Percentiles rank a stretch among this genome's conserved stretches.
phyloP scores from a whole-genome alignment of 2,797 vertebrate species.

The Cichlasoma orientale region DNA sequence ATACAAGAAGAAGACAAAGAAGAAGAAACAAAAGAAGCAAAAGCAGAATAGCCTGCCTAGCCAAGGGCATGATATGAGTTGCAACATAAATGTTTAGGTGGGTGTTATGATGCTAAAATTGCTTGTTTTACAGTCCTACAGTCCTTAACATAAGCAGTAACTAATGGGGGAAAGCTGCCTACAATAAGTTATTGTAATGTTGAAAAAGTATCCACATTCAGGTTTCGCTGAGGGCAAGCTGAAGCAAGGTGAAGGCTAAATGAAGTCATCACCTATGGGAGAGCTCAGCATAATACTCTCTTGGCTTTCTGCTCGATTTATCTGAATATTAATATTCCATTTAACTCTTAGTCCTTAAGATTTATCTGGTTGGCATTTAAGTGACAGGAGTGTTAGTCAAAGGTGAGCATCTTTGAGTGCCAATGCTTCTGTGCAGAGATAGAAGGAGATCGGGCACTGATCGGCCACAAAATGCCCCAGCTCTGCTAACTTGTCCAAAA shows the following conservation, averaged over 20 bases:
- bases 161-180: not conserved
- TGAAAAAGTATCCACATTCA: not conserved
- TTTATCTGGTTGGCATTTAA: conserved; percentile 72
- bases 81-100: not conserved
- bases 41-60: not conserved
- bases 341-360: conserved; percentile 64
- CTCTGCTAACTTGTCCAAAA: not conserved
- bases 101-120: not conserved
- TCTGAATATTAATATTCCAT: conserved; percentile 68
- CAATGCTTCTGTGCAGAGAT: not conserved
- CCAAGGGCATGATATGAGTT: not conserved
- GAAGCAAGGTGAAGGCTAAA: conserved; percentile 39
- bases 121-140: not conserved
- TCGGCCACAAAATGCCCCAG: not conserved
- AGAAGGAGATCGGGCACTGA: not conserved
- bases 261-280: conserved; percentile 48
- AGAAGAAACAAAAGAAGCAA: not conserved
- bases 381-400: conserved; percentile 41
- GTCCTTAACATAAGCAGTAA: too few species aligned
- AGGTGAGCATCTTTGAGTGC: conserved; percentile 37
- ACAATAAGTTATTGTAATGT: not conserved
- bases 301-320: conserved; percentile 66
- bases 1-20: not conserved
- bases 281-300: conserved; percentile 55
- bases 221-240: conserved; percentile 7